Percentiles rank a stretch among this genome's conserved stretches.
Evolutionary conservation across 2,797 vertebrate species (phyloP).

Genomic region (Argentina silus): DNA sequence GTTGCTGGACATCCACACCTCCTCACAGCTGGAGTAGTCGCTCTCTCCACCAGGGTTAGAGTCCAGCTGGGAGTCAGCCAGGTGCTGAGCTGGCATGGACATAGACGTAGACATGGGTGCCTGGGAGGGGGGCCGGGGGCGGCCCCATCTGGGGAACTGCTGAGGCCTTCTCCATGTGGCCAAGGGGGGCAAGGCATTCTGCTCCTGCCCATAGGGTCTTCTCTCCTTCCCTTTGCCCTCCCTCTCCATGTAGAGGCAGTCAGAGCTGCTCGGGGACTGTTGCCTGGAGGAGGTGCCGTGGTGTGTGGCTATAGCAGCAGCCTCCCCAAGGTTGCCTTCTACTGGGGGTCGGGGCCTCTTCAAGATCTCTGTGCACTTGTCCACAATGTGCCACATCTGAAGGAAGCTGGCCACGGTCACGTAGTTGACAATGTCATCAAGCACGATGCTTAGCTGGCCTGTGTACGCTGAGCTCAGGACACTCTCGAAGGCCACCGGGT

Average conservation of each 20-base stretch:
- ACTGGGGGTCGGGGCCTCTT: constrained; percentile 73
- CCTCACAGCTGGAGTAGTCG: constrained; percentile 65
- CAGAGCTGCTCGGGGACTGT: constrained; percentile 92
- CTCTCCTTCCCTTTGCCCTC: constrained; percentile 72
- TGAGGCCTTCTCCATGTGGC: constrained; percentile 82
- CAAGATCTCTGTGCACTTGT: constrained; percentile 93
- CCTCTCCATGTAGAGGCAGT: constrained; percentile 84
- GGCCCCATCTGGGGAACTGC: constrained; percentile 73
- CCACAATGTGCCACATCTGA: constrained; percentile 98
- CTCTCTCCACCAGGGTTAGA: constrained; percentile 49
- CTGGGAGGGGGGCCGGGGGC: constrained; percentile 54
- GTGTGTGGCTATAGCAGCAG: constrained; percentile 34
- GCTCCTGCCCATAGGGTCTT: constrained; percentile 66
- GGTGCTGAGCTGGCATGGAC: constrained; percentile 56
- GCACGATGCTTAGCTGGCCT: constrained; percentile 87
- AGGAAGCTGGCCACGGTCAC: constrained; percentile 94
- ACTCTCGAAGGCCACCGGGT: constrained; percentile 89
- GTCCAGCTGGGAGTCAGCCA: constrained; percentile 73
- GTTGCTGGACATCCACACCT: constrained; percentile 59
- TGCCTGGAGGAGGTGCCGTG: constrained; percentile 72
- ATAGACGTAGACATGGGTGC: not conserved
- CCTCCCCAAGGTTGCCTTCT: constrained; percentile 55
- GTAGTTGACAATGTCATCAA: constrained; percentile 90
- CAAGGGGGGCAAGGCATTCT: constrained; percentile 74
- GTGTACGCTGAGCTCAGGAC: constrained; percentile 92